Evolutionary conservation across 2,797 vertebrate genomes (phyloP).

Genomic region (Hippopotamyrus pictus): DNA sequence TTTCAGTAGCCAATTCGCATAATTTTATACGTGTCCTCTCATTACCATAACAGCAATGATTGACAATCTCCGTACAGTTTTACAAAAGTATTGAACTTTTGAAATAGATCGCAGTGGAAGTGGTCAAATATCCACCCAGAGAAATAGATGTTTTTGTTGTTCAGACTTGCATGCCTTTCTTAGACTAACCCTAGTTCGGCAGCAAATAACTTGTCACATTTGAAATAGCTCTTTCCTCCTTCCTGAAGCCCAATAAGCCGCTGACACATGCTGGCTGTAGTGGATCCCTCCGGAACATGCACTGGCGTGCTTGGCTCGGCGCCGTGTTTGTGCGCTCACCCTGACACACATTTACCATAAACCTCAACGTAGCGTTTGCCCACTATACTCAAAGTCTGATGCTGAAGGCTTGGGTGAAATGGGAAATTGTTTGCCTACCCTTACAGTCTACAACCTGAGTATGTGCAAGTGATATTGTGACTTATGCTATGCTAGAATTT

Average conservation of each 20-base stretch:
- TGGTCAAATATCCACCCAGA: not conserved
- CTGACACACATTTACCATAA: slow-evolving; percentile 44
- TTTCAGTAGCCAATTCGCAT: not conserved
- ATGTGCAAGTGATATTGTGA: not conserved
- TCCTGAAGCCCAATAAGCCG: not conserved
- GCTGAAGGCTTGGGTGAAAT: slow-evolving; percentile 37
- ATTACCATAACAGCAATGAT: not conserved
- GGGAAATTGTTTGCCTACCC: slow-evolving; percentile 49
- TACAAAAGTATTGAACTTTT: not conserved
- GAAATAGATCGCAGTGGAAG: not conserved
- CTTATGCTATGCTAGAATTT: not conserved
- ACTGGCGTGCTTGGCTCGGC: slow-evolving; percentile 38
- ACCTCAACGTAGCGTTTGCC: slow-evolving; percentile 15
- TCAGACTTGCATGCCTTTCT: slow-evolving; percentile 32
- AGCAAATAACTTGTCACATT: slow-evolving; percentile 27
- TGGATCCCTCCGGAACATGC: slow-evolving; percentile 33
- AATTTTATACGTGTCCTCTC: not conserved
- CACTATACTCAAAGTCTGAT: slow-evolving; percentile 18
- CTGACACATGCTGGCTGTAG: slow-evolving; percentile 23
- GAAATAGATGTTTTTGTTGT: slow-evolving; percentile 24
- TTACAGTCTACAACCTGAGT: slow-evolving; percentile 27
- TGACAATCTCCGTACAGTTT: not conserved
- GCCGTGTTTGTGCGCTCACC: slow-evolving; percentile 34
- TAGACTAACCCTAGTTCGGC: slow-evolving; percentile 36
- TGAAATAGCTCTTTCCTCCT: slow-evolving; percentile 37